Percentiles rank a stretch among this genome's conserved stretches.
These are phyloP conservation scores for Drosophila antonietae DNA, from an alignment of 2,888 invertebrate species.

Conservation along the genomic window DNA sequence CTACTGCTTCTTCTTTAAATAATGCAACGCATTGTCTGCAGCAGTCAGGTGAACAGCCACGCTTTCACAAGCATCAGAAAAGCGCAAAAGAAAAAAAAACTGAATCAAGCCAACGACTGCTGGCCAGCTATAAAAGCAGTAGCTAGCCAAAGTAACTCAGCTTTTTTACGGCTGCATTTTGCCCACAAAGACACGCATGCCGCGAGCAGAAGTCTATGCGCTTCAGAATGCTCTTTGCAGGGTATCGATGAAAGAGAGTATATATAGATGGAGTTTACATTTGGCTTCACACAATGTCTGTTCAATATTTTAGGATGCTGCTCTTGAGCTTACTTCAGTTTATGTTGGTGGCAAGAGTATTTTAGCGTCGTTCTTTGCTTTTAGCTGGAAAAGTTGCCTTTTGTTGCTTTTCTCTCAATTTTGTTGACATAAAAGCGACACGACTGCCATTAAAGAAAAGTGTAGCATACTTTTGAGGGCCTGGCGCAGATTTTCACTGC, in stretches of 20 bases:
- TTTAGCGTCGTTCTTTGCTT: not conserved
- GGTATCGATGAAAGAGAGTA: not conserved
- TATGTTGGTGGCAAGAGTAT: constrained; percentile 10
- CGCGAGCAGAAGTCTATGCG: not conserved
- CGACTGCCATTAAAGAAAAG: constrained; percentile 75
- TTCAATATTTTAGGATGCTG: no score
- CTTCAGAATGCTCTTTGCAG: not conserved
- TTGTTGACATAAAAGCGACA: constrained; percentile 75
- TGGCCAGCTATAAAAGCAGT: constrained; percentile 59
- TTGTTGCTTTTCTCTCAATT: constrained; percentile 33
- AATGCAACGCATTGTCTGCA: constrained; percentile 76
- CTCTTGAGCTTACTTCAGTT: not conserved
- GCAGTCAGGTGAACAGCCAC: constrained; percentile 57
- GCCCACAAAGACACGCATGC: not conserved
- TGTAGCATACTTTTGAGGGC: constrained; percentile 68
- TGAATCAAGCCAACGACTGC: constrained; percentile 27
- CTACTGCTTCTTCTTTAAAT: constrained; percentile 59
- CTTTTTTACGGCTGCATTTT: constrained; percentile 50
- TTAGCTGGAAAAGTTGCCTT: not conserved
- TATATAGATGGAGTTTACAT: not conserved
- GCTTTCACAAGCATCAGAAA: not conserved
- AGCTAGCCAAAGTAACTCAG: constrained; percentile 42
- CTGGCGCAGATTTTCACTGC: constrained; percentile 47
- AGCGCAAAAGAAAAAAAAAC: not conserved
- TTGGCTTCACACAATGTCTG: not conserved